Evolutionary conservation across 1,140 invertebrate species (phyloP), one percentile per base, ranked within the genome.

Genomic region (Kradibia gibbosae): DNA sequence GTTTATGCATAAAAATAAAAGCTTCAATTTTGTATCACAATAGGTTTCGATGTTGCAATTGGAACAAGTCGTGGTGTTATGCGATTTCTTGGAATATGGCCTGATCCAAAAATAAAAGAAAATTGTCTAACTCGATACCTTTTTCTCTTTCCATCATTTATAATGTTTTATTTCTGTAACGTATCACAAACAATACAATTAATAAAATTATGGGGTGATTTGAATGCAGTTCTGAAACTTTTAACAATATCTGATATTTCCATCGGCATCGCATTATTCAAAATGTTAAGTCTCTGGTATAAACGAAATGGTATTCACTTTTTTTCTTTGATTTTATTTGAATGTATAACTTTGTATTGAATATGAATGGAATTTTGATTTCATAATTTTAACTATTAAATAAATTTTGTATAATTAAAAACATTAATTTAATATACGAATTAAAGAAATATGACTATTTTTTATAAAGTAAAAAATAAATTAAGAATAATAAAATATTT

Each of bases 31-130:
- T 70, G 25, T 50, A 48, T 67, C 36, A 2, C 3, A 65, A 67
- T 17, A 86, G 85, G 76, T 82, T 84, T 83, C 34, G 53, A 81
- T 20, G 75, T 75, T 20, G 84, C 84, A 17, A 70, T 84, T 22
- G 84, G 82, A 34, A 76, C 71, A 75, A 83, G 84, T 60, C 84
- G 82, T 10, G 28, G 15, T 15, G 48, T 77, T 65, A 65, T 86
- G 25, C 42, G 71, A 31, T 67, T 85, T 22, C 73, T 86, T 8
- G 84, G 85, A 42, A 65, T 81, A 20, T 86, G 85, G 85, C 84
- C 83, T 25, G 75, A 84, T 67, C 39, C 45, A n/a, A 77, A 85
- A 57, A 42, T 17, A 17, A 74, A 73, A 73, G 15, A 42, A 62
- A 75, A 28, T 42, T 72, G 17, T 13, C 28, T 78, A 2, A 8